Percentiles rank a stretch among this genome's conserved stretches.
Evolutionary conservation across 2,797 vertebrate species (phyloP).

Genomic region (Trachops cirrhosus): DNA sequence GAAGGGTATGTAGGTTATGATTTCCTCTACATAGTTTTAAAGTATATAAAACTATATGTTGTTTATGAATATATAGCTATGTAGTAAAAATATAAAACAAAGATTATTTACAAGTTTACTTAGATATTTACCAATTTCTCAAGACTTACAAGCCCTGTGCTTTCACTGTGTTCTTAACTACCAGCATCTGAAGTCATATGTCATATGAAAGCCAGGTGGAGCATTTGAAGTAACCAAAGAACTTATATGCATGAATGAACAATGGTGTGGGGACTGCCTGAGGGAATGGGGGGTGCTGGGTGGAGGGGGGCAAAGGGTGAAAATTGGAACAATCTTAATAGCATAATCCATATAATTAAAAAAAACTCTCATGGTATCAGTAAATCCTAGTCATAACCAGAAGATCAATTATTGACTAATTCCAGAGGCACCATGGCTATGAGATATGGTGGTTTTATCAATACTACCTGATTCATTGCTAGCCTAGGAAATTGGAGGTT

Average conservation of each 20-base stretch:
- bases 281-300: not conserved
- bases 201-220: slow-evolving; percentile 23
- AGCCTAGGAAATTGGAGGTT: not conserved
- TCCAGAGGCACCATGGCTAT: slow-evolving; percentile 19
- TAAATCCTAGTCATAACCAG: slow-evolving; percentile 16
- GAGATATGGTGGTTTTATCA: not conserved
- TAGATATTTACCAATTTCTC: not conserved
- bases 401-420: slow-evolving; percentile 5
- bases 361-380: not conserved
- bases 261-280: not conserved
- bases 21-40: slow-evolving; percentile 26
- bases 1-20: slow-evolving; percentile 3
- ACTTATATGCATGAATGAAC: not conserved
- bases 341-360: not conserved
- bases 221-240: not conserved
- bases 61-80: slow-evolving; percentile 11
- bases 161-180: slow-evolving; percentile 42
- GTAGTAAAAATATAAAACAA: slow-evolving; percentile 47
- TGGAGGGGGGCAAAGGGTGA: not conserved
- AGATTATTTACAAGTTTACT: slow-evolving; percentile 22
- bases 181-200: slow-evolving; percentile 15
- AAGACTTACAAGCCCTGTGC: slow-evolving; percentile 1
- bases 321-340: not conserved
- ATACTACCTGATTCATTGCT: slow-evolving; percentile 23
- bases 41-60: slow-evolving; percentile 16